Conservation (phyloP, 23 tunicate species). For the Pegea sp. region DNA sequence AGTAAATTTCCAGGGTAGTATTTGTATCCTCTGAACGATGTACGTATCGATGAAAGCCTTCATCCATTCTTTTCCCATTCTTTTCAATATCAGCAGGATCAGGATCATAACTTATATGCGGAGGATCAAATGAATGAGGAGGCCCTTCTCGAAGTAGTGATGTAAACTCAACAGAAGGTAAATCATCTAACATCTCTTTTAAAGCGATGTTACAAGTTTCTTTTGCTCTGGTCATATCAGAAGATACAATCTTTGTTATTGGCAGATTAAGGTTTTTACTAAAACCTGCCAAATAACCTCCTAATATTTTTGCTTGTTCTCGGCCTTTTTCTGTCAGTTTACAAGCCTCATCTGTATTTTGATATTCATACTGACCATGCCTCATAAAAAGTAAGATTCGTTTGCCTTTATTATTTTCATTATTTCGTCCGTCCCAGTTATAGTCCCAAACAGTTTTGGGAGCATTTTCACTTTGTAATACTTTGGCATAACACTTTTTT, state of each 20-base stretch:
- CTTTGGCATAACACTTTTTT: no score
- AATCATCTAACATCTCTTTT: slow-evolving; percentile 8
- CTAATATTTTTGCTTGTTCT: slow-evolving; percentile 57
- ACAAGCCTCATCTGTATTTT: slow-evolving; percentile 20
- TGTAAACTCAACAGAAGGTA: slow-evolving; percentile 1
- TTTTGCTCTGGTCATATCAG: slow-evolving; percentile 62
- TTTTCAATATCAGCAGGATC: slow-evolving; percentile 8
- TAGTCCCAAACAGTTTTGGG: no score
- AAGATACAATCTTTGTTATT: slow-evolving; percentile 7
- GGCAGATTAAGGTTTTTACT: slow-evolving; percentile 7
- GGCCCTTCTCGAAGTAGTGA: slow-evolving; percentile 76
- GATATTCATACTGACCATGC: slow-evolving; percentile 65
- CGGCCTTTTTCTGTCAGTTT: slow-evolving; percentile 37
- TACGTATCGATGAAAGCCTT: slow-evolving; percentile 15
- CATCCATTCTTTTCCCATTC: slow-evolving; percentile 12
- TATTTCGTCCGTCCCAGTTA: slow-evolving; percentile 56
- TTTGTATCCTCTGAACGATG: slow-evolving; percentile 11
- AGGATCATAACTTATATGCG: slow-evolving; percentile 10
- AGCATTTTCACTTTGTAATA: no score
- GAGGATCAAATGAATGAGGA: slow-evolving; percentile 57
- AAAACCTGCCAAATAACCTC: slow-evolving; percentile 5
- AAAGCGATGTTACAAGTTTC: slow-evolving; percentile 49
- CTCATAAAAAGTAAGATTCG: slow-evolving; percentile 58
- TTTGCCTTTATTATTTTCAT: slow-evolving; percentile 34
- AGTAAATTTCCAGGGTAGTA: slow-evolving; percentile 10